Percentiles rank a stretch among this genome's conserved stretches.
Evolutionary conservation across 2,113 vertebrate genomes (phyloP).

Genomic region (Aleadryas rufinucha): DNA sequence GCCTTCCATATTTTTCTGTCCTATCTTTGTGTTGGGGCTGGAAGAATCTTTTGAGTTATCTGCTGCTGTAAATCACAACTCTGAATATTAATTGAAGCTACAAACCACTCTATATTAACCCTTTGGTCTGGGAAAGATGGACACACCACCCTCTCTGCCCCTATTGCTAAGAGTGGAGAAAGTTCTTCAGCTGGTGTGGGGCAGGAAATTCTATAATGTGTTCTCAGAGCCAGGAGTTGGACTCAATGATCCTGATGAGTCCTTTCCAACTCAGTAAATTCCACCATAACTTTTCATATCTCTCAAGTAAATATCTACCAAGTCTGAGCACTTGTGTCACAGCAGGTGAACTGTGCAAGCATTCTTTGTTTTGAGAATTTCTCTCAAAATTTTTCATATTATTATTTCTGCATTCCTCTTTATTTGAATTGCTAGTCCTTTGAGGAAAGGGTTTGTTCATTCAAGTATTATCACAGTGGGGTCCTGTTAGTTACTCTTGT

Average conservation of each 20-base stretch:
- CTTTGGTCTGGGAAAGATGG: too few relatives aligned
- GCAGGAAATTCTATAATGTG: not conserved
- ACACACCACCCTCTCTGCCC: rapidly evolving
- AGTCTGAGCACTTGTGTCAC: not conserved
- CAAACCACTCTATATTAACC: not conserved
- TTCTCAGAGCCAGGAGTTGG: not conserved
- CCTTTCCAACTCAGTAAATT: not conserved
- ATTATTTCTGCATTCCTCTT: not conserved
- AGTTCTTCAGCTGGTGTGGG: rapidly evolving
- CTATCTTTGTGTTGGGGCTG: not conserved
- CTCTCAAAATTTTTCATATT: not conserved
- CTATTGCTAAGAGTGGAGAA: not conserved
- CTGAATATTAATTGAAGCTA: not conserved
- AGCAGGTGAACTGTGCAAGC: not conserved
- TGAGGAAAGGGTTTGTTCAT: not conserved
- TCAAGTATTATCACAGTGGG: not conserved
- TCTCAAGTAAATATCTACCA: not conserved
- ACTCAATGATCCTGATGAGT: too few relatives aligned
- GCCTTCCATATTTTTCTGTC: rapidly evolving
- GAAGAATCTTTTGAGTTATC: not conserved
- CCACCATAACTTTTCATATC: not conserved
- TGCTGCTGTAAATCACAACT: not conserved
- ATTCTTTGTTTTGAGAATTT: not conserved
- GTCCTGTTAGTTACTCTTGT: not conserved
- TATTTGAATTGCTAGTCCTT: not conserved